Percentiles rank a stretch among this genome's conserved stretches.
Evolutionary conservation across 2,113 vertebrate genomes (phyloP).

Genomic region (Pelecanus crispus): DNA sequence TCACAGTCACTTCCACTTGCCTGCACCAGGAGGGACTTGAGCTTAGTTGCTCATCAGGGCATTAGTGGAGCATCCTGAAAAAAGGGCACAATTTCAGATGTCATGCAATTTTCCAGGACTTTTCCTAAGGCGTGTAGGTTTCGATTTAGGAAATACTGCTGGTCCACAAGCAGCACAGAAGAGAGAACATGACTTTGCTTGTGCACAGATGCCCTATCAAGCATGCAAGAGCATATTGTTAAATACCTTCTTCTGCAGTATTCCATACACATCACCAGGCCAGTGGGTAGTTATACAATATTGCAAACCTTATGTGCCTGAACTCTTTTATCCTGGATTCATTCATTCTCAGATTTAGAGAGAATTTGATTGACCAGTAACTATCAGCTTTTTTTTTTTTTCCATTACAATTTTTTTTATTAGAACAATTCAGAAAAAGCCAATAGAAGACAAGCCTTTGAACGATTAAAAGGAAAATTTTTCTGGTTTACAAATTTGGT

Average conservation of each 20-base stretch:
- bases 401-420: background rate
- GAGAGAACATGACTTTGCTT: background rate
- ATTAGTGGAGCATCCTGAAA: background rate
- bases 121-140: background rate
- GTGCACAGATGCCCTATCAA: background rate
- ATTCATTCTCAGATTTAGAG: background rate
- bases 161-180: background rate
- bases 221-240: background rate
- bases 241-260: background rate
- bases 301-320: background rate
- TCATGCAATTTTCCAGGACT: background rate
- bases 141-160: background rate
- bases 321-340: background rate
- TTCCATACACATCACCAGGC: background rate
- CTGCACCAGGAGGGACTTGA: background rate
- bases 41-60: background rate
- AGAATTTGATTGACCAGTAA: background rate
- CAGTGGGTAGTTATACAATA: background rate
- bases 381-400: background rate
- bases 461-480: background rate
- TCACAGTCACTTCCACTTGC: background rate
- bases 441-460: background rate
- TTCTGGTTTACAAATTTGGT: background rate
- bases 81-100: background rate
- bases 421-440: background rate